Evolutionary conservation across 2,797 vertebrate genomes (phyloP), one percentile per base, ranked within the genome.

Genomic region (Phaenicophaeus curvirostris): DNA sequence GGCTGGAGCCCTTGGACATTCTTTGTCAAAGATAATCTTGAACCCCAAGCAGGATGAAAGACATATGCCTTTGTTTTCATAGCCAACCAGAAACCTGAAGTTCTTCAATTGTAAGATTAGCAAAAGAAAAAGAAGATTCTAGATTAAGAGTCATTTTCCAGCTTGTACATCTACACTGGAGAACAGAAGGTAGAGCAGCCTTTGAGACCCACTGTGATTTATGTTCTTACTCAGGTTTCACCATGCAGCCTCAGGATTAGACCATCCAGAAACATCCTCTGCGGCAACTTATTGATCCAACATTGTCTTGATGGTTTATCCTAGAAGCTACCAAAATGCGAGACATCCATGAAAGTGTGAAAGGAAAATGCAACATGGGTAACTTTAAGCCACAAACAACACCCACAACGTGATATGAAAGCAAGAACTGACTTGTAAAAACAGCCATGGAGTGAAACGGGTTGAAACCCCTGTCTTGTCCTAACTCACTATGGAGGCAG

Each of bases 231-330:
- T 71, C 33, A 19, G 18, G 19, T 65, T 85, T 65, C 54, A 28
- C 9, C 7, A 11, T 0, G 0, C 19, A 80, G 6, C 11, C 37
- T 54, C 33, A 63, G 25, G 48, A n/a, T 48, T 21, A 69, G 74
- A 59, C 11, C 41, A 55, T 13, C 11, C 50, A 62, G 28, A 72
- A 75, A 14, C 21, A 15, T 8, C 35, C 66, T 59, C 33, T 71
- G 61, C 65, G 51, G 30, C 80, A 61, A 58, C 7, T 23, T 93
- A 31, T 30, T 42, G 37, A 46, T 23, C 46, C 53, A 89, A 12
- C n/a, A 55, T 23, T 53, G 48, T 58, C 44, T 71, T 21, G 53
- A 30, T 31, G 63, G 17, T 2, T 0, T 35, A 31, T 30, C 53
- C 41, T 61, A 77, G 18, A 50, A 35, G 23, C 11, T 13, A 44